These are phyloP conservation scores for Aphelinus atriplicis DNA, from an alignment of 1,140 invertebrate genomes.

Conservation along the genomic window DNA sequence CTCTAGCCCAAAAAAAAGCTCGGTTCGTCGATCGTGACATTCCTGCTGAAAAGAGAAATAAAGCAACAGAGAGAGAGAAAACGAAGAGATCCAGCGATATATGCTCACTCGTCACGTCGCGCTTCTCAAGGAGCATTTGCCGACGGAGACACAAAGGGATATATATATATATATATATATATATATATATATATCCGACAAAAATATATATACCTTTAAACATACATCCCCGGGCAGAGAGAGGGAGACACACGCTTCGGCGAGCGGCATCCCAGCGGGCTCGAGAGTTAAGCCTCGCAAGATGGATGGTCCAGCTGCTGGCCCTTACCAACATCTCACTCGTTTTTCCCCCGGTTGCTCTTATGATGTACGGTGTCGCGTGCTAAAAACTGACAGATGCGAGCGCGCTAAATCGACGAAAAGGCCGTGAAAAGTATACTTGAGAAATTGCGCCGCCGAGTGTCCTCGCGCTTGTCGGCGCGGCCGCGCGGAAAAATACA, in stretches of 20 bases:
- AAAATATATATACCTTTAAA: background rate
- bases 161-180: background rate
- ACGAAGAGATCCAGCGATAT: background rate
- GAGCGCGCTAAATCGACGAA: constrained; percentile 46
- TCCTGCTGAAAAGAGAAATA: background rate
- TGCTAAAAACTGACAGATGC: constrained; percentile 57
- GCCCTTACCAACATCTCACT: constrained; percentile 36
- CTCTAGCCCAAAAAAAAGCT: too few relatives aligned
- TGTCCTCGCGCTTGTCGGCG: background rate
- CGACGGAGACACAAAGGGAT: background rate
- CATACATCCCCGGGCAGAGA: too few relatives aligned
- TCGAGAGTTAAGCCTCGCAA: constrained; percentile 52
- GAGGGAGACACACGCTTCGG: background rate
- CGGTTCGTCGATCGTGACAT: too few relatives aligned
- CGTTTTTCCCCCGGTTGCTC: constrained; percentile 40
- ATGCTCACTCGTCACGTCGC: background rate
- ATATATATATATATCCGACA: background rate
- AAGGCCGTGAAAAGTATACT: constrained; percentile 44
- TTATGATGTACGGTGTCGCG: constrained; percentile 55
- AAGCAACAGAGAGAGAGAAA: constrained; percentile 1
- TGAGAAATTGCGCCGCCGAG: constrained; percentile 43
- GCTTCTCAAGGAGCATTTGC: background rate
- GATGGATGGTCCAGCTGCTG: constrained; percentile 52
- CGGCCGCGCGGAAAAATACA: constrained; percentile 32
- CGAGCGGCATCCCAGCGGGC: background rate